A percentile compares a stretch with the other conserved stretches of the same genome.
These are phyloP conservation scores for Catharus bicknelli DNA, from an alignment of 2,113 vertebrate species.

Conservation along the genomic window DNA sequence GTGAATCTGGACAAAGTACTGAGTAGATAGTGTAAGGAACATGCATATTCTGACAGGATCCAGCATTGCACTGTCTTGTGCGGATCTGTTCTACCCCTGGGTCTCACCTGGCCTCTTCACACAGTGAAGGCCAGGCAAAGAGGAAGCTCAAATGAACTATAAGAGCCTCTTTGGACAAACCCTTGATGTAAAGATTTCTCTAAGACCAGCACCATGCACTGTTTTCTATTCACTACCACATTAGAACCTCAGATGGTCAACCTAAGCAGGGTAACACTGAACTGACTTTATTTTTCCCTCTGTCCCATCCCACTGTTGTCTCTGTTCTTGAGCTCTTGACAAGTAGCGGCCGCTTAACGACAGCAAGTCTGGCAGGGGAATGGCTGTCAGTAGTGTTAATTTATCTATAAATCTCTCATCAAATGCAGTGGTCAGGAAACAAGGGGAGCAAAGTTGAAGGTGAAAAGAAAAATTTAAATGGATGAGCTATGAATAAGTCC, in stretches of 20 bases:
- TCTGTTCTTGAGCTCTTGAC: slow-evolving; percentile 46
- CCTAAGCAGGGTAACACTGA: neutral
- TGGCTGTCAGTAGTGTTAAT: slow-evolving; percentile 23
- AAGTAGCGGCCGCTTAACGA: slow-evolving; percentile 26
- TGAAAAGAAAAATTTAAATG: slow-evolving; percentile 17
- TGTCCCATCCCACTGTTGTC: slow-evolving; percentile 23
- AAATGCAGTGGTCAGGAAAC: slow-evolving; percentile 36
- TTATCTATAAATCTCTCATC: slow-evolving; percentile 62
- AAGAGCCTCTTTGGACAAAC: neutral
- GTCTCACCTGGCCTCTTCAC: neutral
- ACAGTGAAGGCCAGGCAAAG: neutral
- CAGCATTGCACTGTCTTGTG: neutral
- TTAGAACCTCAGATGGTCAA: neutral
- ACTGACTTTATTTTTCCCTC: slow-evolving; percentile 17
- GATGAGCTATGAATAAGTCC: slow-evolving; percentile 6
- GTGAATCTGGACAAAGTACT: neutral
- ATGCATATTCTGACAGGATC: neutral
- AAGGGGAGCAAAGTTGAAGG: slow-evolving; percentile 33
- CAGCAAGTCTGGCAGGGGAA: slow-evolving; percentile 37
- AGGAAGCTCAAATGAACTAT: neutral
- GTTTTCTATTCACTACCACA: neutral
- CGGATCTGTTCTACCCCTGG: neutral
- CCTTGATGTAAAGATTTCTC: neutral
- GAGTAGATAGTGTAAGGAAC: neutral
- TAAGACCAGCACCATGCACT: neutral